Percentiles rank a stretch among this genome's conserved stretches.
phyloP scores from a whole-genome alignment of 2,797 vertebrate genomes.

The Gadopsis bispinosus region DNA sequence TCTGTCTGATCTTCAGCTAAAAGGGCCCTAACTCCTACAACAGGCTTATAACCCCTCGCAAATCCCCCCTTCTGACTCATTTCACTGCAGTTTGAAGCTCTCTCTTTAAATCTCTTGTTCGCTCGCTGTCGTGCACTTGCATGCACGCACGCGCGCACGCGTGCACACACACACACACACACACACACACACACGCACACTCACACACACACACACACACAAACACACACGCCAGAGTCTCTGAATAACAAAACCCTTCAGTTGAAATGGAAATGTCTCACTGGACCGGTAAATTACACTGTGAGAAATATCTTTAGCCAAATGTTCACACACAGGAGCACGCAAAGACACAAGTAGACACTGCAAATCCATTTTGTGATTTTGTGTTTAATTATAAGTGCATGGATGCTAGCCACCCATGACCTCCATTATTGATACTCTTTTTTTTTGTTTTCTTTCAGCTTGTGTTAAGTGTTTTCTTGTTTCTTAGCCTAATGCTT shows the following conservation, averaged over 20 bases:
- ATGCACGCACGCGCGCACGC: no score
- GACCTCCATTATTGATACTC: conserved; percentile 46
- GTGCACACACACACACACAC: conserved; percentile 17
- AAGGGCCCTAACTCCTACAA: conserved; percentile 80
- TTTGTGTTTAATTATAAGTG: conserved; percentile 65
- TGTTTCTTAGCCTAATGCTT: conserved; percentile 40
- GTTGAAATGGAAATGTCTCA: conserved; percentile 73
- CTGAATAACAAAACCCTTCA: conserved; percentile 72
- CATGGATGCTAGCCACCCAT: conserved; percentile 39
- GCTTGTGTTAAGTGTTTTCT: conserved; percentile 44
- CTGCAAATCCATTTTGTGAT: conserved; percentile 57
- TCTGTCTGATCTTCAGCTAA: conserved; percentile 79
- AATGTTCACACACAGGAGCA: conserved; percentile 55
- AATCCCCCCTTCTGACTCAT: conserved; percentile 79
- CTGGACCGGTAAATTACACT: conserved; percentile 72
- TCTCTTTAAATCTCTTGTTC: conserved; percentile 75
- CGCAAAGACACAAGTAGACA: conserved; percentile 51
- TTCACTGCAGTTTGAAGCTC: conserved; percentile 75
- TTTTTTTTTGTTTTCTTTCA: conserved; percentile 48
- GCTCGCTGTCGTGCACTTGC: conserved; percentile 35
- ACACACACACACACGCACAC: conserved; percentile 28
- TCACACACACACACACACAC: conserved; percentile 29
- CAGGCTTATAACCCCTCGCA: conserved; percentile 75
- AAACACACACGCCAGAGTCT: conserved; percentile 38
- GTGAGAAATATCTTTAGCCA: conserved; percentile 73